phyloP scores from a whole-genome alignment of 2,113 vertebrate species.

The Halcyon senegalensis region DNA sequence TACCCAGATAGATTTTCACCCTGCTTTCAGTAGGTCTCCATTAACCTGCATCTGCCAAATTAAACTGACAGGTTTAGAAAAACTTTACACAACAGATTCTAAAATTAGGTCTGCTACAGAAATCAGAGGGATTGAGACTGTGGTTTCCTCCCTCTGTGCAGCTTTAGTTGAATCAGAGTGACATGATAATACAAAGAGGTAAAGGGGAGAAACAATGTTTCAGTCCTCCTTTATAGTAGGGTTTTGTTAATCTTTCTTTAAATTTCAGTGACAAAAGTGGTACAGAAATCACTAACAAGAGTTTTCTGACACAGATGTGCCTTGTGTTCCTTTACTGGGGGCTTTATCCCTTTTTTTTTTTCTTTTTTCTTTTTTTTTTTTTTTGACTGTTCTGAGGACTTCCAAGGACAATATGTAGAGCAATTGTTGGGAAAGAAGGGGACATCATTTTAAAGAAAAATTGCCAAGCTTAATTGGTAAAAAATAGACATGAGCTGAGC shows the following conservation, averaged over 20 bases:
- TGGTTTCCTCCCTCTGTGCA: slow-evolving; percentile 50
- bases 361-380: not conserved
- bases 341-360: not conserved
- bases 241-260: slow-evolving; percentile 58
- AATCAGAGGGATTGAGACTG: slow-evolving; percentile 41
- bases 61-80: slow-evolving; percentile 69
- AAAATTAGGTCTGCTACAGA: slow-evolving; percentile 60
- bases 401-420: slow-evolving; percentile 20
- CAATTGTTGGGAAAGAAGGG: slow-evolving; percentile 20
- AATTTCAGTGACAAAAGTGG: slow-evolving; percentile 69
- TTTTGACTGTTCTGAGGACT: slow-evolving; percentile 31
- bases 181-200: slow-evolving; percentile 51
- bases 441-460: slow-evolving; percentile 34
- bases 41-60: slow-evolving; percentile 65
- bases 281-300: slow-evolving; percentile 67
- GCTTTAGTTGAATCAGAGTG: slow-evolving; percentile 62
- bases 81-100: slow-evolving; percentile 65
- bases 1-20: slow-evolving; percentile 46
- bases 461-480: slow-evolving; percentile 5
- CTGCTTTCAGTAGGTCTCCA: slow-evolving; percentile 61
- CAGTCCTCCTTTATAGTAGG: slow-evolving; percentile 38
- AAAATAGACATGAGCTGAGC: not conserved
- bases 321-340: slow-evolving; percentile 29
- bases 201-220: slow-evolving; percentile 61
- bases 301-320: slow-evolving; percentile 61